Evolutionary conservation across 2,113 vertebrate species (phyloP).

Genomic region (Nothobranchius furzeri): DNA sequence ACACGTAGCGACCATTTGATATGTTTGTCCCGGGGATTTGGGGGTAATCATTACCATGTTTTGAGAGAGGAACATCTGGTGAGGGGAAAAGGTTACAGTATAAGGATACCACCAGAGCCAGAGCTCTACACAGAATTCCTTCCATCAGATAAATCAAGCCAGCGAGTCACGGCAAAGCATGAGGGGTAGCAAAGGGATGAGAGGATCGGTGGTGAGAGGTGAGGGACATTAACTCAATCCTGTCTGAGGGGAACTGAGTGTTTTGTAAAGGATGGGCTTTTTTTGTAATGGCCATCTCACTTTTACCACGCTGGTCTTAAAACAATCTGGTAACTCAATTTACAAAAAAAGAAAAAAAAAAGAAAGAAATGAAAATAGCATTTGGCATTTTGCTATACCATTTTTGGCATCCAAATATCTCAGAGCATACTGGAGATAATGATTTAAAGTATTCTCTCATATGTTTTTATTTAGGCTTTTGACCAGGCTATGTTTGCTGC

Average conservation of each 20-base stretch:
- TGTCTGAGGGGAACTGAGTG: constrained; percentile 65
- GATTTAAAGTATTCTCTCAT: neutral
- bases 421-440: neutral
- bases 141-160: constrained; percentile 84
- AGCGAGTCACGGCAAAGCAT: constrained; percentile 74
- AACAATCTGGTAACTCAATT: constrained; percentile 7
- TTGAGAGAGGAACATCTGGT: constrained; percentile 83
- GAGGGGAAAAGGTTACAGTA: constrained; percentile 83
- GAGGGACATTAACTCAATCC: constrained; percentile 76
- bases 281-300: constrained; percentile 45
- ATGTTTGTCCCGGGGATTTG: constrained; percentile 80
- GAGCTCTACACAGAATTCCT: constrained; percentile 81
- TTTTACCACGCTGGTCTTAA: constrained; percentile 13
- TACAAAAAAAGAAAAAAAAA: neutral
- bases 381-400: neutral
- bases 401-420: neutral
- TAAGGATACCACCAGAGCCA: constrained; percentile 77
- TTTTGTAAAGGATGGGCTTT: constrained; percentile 49
- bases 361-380: too few relatives aligned
- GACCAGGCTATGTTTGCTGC: neutral
- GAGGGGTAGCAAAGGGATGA: constrained; percentile 49
- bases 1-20: constrained; percentile 79
- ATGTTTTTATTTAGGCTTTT: neutral
- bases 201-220: constrained; percentile 41
- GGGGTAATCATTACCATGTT: constrained; percentile 81